These are phyloP conservation scores for Hydrolagus affinis DNA, from an alignment of 2,113 vertebrate genomes.

Conservation along the genomic window DNA sequence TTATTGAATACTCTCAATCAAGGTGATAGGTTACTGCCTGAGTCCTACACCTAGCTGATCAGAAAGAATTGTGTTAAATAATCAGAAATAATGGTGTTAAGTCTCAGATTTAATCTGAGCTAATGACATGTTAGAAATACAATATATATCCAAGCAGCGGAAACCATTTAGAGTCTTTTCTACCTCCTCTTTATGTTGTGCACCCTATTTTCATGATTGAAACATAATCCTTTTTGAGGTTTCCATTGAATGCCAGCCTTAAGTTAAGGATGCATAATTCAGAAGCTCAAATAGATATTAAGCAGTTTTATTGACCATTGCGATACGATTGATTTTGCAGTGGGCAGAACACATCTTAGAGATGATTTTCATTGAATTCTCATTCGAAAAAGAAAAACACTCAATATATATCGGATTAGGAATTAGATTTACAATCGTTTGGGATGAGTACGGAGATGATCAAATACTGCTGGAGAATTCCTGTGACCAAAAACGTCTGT, in stretches of 20 bases:
- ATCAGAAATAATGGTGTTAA: too few species aligned
- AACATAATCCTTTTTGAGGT: background rate
- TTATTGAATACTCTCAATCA: too few species aligned
- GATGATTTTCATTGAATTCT: background rate
- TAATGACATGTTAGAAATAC: background rate
- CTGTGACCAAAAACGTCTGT: too few species aligned
- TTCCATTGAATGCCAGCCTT: constrained; percentile 1
- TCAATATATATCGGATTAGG: background rate
- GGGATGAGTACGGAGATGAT: too few species aligned
- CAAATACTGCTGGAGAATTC: too few species aligned
- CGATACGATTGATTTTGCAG: background rate
- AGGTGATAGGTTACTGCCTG: too few species aligned
- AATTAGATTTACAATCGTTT: background rate
- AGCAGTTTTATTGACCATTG: background rate
- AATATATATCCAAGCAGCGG: background rate
- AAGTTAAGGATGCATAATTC: background rate
- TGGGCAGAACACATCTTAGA: background rate
- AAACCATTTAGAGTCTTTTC: constrained; percentile 6
- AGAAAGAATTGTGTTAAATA: too few species aligned
- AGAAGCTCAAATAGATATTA: background rate
- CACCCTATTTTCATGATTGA: constrained; percentile 9
- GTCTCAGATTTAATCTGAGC: too few species aligned
- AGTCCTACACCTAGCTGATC: too few species aligned
- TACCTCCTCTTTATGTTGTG: background rate
- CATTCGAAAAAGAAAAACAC: too few species aligned